Base-by-base conservation (phyloP, 2,888 invertebrate species). In the Apodemia duryi region DNA sequence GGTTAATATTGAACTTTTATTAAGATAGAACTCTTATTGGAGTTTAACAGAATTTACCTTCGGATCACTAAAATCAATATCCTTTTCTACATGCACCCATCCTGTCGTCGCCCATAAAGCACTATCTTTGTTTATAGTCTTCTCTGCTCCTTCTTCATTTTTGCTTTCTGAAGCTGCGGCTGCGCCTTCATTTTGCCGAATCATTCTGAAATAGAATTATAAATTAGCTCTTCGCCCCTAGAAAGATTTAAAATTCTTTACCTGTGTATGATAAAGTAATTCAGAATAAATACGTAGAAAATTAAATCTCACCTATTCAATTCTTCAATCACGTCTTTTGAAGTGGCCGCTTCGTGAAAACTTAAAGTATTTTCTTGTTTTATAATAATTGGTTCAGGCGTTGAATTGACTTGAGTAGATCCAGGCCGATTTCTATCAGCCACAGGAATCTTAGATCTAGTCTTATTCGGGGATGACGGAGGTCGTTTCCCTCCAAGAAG, bases 51-150 rank as follows among this genome's bases (percentile, higher is more conserved):
- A 60, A 49, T 13, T 72, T 84, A 96, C 96, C 94, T 95, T 96
- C 11, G 96, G 96, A 85, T 96, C 96, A 73, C 94, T 95, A 76
- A 96, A 94, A 86, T 96, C 96, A 69, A 95, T 95, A 76, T 95
- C 95, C 70, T 94, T 93, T 77, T 96, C 95, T 52, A 96, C 95
- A 78, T 96, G 96, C 68, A 96, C 94, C 96, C 96, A 96, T 52
- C 96, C 96, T 0, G 96, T 96, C 35, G 95, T 94, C 67, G 94
- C 94, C 88, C 95, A 94, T 71, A 95, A 92, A 46, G 94, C 95
- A 67, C 91, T 91, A 82, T 95, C 95, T 68, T 93, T 88, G n/a
- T 86, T 84, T 49, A 74, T 70, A 3, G 75, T 65, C 64, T 75
- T 78, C 29, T 78, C 81, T 2, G 67, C 67, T 13, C 70, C 67